phyloP scores from a whole-genome alignment of 2,113 vertebrate species.

The Fregetta grallaria region DNA sequence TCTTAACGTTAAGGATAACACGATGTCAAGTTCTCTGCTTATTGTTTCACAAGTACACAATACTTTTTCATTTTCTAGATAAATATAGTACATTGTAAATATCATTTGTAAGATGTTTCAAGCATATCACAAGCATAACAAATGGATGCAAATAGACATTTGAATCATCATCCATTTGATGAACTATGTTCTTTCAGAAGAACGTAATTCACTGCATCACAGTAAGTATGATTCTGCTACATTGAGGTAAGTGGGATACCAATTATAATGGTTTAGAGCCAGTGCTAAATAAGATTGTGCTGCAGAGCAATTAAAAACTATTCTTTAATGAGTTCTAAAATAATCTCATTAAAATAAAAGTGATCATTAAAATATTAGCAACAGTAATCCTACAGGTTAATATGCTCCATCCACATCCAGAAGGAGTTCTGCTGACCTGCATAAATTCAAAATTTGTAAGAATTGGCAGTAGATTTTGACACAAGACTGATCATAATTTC shows the following conservation, averaged over 20 bases:
- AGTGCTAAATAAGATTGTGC: not conserved
- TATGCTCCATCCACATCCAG: conserved; percentile 23
- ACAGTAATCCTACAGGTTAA: conserved; percentile 37
- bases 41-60: not conserved
- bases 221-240: not conserved
- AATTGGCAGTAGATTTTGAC: not conserved
- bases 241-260: not conserved
- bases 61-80: not conserved
- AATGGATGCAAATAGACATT: not conserved
- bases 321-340: conserved; percentile 24
- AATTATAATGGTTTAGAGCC: not conserved
- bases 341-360: not conserved
- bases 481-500: not conserved
- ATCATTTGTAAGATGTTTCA: not conserved
- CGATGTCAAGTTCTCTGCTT: not conserved
- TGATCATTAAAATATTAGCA: conserved; percentile 13
- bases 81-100: not conserved
- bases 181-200: not conserved
- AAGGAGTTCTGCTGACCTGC: conserved; percentile 10
- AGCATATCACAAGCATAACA: not conserved
- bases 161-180: not conserved
- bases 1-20: not conserved
- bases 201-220: not conserved
- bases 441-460: conserved; percentile 7
- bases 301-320: conserved; percentile 2